Base-by-base conservation (phyloP, 1,140 invertebrate genomes). In the Hyphantria cunea region DNA sequence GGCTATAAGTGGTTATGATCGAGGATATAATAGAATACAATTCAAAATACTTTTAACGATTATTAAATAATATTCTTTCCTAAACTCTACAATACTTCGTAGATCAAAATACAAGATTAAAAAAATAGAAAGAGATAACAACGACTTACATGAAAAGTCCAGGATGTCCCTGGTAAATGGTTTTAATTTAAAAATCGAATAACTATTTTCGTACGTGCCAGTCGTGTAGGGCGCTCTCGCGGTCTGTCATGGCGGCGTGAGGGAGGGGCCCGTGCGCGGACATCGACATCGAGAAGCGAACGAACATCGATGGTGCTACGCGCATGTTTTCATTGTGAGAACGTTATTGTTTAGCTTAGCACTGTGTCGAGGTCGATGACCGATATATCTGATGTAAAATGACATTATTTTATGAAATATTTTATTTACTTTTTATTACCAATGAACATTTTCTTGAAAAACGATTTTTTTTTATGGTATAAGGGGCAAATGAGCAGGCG, bases 161-260 rank as follows among this genome's bases (percentile, higher is more conserved):
- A 58, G 65, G 17, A 7, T 53, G 31, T 32, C 44, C 60, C 48
- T 63, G 48, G 54, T 15, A 42, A 9, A 45, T 42, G 39, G 12
- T 45, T 55, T 0, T 13, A 48, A 48, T 39, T 34, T 48, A 48
- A 48, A 58, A 48, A 58, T 58, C 15, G 49, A 54, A 60, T 51
- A 51, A 47, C 51, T 59, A 54, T 51, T 67, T 45, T 51, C 10
- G 50, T 47, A 62, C 67, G 67, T 61, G 68, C 17, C 58, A 48
- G 48, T 41, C 48, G 48, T 47, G 55, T 48, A 48, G 59, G 59
- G 60, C 68, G 59, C 68, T 31, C 54, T 55, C 55, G 53, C 50
- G 15, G 51, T 55, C 45, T 66, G 68, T 66, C 68, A 70, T 67
- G 68, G 68, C 64, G 39, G 67, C 44, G 11, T 17, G n/a, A 66